phyloP scores from a whole-genome alignment of 1,140 invertebrate species.

The Brachionus plicatilis region DNA sequence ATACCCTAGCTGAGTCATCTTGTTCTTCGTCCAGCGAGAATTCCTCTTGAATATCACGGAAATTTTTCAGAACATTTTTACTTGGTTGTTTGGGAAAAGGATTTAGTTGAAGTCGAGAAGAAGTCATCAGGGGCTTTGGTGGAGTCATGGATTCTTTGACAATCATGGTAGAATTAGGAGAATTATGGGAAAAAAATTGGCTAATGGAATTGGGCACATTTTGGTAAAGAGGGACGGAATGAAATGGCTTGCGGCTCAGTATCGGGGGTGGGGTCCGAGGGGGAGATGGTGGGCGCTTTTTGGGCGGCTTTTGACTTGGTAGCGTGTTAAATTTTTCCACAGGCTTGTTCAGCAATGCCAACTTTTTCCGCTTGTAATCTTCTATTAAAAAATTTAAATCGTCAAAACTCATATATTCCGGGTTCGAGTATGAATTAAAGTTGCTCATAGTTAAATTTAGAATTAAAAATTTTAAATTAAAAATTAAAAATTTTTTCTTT shows the following conservation, averaged over 20 bases:
- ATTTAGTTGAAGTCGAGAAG: not conserved
- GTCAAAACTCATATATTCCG: slow-evolving; percentile 7
- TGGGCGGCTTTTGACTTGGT: not conserved
- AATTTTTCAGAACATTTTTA: not conserved
- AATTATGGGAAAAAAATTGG: not conserved
- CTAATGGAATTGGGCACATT: not conserved
- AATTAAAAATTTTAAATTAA: slow-evolving; percentile 1
- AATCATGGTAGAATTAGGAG: slow-evolving; percentile 18
- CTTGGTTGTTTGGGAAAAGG: not conserved
- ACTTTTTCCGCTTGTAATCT: not conserved
- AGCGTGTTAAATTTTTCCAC: not conserved
- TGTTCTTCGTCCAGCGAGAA: not conserved
- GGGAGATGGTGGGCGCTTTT: not conserved
- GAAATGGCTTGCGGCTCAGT: not conserved
- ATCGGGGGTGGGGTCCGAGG: not conserved
- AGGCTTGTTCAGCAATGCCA: not conserved
- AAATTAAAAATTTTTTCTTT: not conserved
- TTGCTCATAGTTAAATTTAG: not conserved
- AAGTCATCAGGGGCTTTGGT: not conserved
- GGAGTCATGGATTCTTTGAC: not conserved
- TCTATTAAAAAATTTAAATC: not conserved
- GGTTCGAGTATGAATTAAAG: not conserved
- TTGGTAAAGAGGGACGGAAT: not conserved
- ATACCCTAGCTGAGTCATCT: not conserved
- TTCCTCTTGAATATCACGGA: not conserved